Conservation (phyloP, 2,888 invertebrate genomes). For the Brachypterus glaber region DNA sequence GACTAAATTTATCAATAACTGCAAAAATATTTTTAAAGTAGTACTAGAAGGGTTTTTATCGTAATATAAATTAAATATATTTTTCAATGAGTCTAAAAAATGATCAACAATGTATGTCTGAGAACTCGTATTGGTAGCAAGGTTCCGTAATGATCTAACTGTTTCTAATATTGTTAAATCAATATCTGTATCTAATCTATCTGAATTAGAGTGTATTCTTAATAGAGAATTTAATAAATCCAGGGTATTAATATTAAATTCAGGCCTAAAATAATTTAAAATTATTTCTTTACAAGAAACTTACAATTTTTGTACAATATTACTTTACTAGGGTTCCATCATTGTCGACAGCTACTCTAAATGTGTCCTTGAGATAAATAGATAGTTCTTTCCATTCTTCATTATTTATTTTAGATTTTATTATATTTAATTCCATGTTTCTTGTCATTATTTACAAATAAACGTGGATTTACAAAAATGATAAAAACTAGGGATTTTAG, state of each 20-base stretch:
- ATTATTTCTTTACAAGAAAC: too few species aligned
- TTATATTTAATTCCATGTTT: too few species aligned
- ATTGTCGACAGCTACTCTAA: conserved; percentile 44
- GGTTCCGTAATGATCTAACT: conserved; percentile 46
- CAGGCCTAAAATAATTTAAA: too few species aligned
- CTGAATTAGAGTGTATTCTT: background rate
- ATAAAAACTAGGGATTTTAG: too few species aligned
- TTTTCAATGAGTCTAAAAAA: conserved; percentile 44
- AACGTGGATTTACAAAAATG: too few species aligned
- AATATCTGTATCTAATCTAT: conserved; percentile 1
- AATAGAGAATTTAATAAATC: too few species aligned
- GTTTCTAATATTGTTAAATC: conserved; percentile 39
- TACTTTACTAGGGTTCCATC: conserved; percentile 42
- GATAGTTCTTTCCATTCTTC: conserved; percentile 9
- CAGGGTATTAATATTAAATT: too few species aligned
- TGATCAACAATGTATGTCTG: conserved; percentile 47
- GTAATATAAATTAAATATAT: conserved; percentile 43
- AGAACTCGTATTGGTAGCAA: conserved; percentile 46
- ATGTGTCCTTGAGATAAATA: conserved; percentile 44
- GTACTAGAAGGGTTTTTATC: too few species aligned
- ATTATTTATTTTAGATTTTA: too few species aligned
- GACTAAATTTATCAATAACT: conserved; percentile 49
- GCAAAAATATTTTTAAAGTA: conserved; percentile 47
- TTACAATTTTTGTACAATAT: conserved; percentile 2
- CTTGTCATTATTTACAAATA: too few species aligned